phyloP scores from a whole-genome alignment of 2,797 vertebrate genomes.

The Sparus aurata region DNA sequence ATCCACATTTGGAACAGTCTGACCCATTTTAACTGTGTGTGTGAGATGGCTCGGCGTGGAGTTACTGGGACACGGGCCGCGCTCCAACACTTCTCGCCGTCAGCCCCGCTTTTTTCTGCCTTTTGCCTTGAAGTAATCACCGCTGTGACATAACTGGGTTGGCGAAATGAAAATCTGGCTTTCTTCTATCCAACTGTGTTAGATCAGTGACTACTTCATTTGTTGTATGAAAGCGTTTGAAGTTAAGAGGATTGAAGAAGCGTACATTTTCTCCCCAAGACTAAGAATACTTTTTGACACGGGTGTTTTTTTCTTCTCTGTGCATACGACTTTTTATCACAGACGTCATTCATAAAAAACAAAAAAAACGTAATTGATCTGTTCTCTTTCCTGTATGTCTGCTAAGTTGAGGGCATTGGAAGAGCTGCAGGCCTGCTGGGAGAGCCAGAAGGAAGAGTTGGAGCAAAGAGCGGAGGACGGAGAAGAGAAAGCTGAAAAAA shows the following conservation, averaged over 20 bases:
- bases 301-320: not conserved
- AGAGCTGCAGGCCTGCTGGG: conserved; percentile 85
- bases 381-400: conserved; percentile 28
- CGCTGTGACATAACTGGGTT: conserved; percentile 70
- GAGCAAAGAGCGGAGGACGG: conserved; percentile 89
- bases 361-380: conserved; percentile 6
- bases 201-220: conserved; percentile 32
- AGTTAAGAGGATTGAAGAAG: conserved; percentile 7
- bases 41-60: conserved; percentile 52
- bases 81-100: conserved; percentile 61
- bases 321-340: not conserved
- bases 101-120: conserved; percentile 55
- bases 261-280: not conserved
- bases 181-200: conserved; percentile 28
- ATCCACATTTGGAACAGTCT: conserved; percentile 73
- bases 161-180: conserved; percentile 42
- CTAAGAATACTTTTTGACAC: conserved; percentile 23
- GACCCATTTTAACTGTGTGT: conserved; percentile 78
- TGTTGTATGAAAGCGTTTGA: conserved; percentile 28
- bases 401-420: conserved; percentile 85
- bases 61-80: conserved; percentile 71
- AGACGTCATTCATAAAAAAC: not conserved
- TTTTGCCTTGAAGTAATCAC: conserved; percentile 68
- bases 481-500: conserved; percentile 92
- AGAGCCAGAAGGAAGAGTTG: conserved; percentile 84